phyloP scores from a whole-genome alignment of 1,140 invertebrate species.

The Drosophila miranda region DNA sequence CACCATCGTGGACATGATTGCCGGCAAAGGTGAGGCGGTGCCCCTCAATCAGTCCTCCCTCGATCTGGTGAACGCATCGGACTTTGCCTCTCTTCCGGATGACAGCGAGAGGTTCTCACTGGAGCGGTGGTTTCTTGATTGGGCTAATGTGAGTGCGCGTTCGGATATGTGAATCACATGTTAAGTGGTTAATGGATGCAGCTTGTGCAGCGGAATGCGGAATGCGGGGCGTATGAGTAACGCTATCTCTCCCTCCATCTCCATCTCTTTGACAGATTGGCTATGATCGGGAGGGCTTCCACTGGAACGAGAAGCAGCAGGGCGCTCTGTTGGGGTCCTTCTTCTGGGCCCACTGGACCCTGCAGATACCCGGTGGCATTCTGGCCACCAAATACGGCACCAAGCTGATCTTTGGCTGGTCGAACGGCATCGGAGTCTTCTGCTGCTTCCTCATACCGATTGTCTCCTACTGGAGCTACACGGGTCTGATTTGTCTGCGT shows the following conservation, averaged over 20 bases:
- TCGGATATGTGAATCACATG: slow-evolving; percentile 24
- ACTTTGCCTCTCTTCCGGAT: slow-evolving; percentile 18
- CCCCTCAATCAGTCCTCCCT: slow-evolving; percentile 38
- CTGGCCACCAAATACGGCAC: slow-evolving; percentile 88
- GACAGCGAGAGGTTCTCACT: slow-evolving; percentile 51
- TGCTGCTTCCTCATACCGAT: slow-evolving; percentile 88
- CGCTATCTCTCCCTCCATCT: not conserved
- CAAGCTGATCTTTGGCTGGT: slow-evolving; percentile 87
- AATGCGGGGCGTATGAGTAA: slow-evolving; percentile 20
- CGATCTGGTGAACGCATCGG: slow-evolving; percentile 28
- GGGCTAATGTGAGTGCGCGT: slow-evolving; percentile 64
- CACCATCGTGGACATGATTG: slow-evolving; percentile 93
- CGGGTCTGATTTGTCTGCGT: slow-evolving; percentile 86
- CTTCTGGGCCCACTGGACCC: slow-evolving; percentile 89
- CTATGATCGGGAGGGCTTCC: slow-evolving; percentile 83
- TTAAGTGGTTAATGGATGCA: slow-evolving; percentile 39
- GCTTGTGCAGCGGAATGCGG: slow-evolving; percentile 3
- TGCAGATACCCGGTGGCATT: slow-evolving; percentile 89
- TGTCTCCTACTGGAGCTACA: slow-evolving; percentile 85
- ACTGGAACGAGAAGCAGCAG: slow-evolving; percentile 88
- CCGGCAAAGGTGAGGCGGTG: slow-evolving; percentile 59
- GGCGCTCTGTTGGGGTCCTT: slow-evolving; percentile 88
- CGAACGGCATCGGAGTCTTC: slow-evolving; percentile 87
- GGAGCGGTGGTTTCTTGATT: slow-evolving; percentile 66
- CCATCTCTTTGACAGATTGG: slow-evolving; percentile 53